phyloP scores from a whole-genome alignment of 2,797 vertebrate genomes.

The Oceanodroma leucorhoa region DNA sequence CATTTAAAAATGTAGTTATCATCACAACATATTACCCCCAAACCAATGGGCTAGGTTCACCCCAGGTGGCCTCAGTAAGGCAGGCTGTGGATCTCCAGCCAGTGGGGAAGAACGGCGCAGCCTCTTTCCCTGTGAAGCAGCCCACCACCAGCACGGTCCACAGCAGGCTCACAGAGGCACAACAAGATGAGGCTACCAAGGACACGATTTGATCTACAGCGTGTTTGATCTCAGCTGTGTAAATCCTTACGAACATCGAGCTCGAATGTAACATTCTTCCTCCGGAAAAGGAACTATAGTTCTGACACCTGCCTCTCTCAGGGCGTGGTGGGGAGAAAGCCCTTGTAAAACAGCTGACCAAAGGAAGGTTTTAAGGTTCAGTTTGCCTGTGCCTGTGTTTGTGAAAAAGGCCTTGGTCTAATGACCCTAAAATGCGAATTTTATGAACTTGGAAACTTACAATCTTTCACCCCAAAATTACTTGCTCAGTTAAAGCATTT shows the following conservation, averaged over 20 bases:
- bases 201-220: not conserved
- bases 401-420: not conserved
- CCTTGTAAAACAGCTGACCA: not conserved
- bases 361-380: not conserved
- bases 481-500: not conserved
- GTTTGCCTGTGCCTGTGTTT: not conserved
- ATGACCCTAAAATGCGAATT: not conserved
- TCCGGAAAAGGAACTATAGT: not conserved
- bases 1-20: not conserved
- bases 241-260: not conserved
- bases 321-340: not conserved
- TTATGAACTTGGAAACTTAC: not conserved
- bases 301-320: not conserved
- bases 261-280: not conserved
- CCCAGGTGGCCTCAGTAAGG: not conserved
- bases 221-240: not conserved
- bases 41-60: not conserved
- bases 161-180: not conserved
- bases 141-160: not conserved
- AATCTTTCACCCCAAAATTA: not conserved
- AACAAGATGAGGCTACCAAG: not conserved
- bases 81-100: not conserved
- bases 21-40: not conserved
- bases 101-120: fast-evolving
- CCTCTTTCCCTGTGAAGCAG: not conserved